These are phyloP conservation scores for Diabrotica virgifera DNA, from an alignment of 1,140 invertebrate genomes.

Conservation along the genomic window DNA sequence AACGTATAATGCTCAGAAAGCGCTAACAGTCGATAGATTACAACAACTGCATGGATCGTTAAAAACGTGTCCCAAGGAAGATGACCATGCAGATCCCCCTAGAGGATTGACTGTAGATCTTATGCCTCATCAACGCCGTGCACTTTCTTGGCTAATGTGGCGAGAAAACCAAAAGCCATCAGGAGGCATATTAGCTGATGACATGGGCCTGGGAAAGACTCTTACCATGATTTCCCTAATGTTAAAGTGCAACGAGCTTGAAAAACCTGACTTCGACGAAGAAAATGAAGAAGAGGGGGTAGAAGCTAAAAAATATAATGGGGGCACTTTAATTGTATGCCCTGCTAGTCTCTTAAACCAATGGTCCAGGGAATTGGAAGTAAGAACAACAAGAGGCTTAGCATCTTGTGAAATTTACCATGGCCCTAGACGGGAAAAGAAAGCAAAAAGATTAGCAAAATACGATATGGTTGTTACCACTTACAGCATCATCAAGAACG, in stretches of 20 bases:
- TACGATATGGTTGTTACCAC: constrained; percentile 78
- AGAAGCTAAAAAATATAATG: constrained; percentile 44
- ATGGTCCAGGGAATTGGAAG: constrained; percentile 80
- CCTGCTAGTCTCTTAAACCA: constrained; percentile 81
- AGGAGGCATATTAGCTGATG: constrained; percentile 87
- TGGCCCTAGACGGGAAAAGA: constrained; percentile 69
- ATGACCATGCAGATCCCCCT: constrained; percentile 60
- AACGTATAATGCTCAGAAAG: constrained; percentile 60
- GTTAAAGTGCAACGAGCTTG: constrained; percentile 46
- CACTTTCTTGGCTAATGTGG: constrained; percentile 86
- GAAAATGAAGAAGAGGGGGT: constrained; percentile 38
- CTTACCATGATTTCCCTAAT: constrained; percentile 87
- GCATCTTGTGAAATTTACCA: constrained; percentile 75
- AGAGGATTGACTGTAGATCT: constrained; percentile 62
- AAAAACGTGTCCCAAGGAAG: constrained; percentile 60
- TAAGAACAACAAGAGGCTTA: constrained; percentile 58
- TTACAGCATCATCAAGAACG: constrained; percentile 63
- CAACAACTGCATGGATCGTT: constrained; percentile 72
- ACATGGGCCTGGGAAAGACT: constrained; percentile 95
- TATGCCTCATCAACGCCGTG: constrained; percentile 85
- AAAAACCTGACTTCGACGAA: constrained; percentile 35
- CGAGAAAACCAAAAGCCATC: constrained; percentile 77
- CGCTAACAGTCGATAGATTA: constrained; percentile 68
- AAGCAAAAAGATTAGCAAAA: constrained; percentile 58
- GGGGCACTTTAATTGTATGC: constrained; percentile 83